A percentile compares a stretch with the other conserved stretches of the same genome.
phyloP scores from a whole-genome alignment of 1,140 invertebrate genomes.

The Brachionus rotundiformis region DNA sequence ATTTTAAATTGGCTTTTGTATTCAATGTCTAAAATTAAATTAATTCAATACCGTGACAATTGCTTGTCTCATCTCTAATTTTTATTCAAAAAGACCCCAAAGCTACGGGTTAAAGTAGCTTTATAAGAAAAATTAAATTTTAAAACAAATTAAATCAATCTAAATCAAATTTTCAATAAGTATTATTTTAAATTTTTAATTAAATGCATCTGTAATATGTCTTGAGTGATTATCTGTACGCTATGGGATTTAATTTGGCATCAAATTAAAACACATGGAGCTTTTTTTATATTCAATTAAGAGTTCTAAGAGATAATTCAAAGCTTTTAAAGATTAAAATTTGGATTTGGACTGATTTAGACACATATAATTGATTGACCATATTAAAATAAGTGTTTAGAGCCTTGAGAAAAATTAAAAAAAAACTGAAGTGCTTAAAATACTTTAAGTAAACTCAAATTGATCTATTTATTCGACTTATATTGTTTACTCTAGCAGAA shows the following conservation, averaged over 20 bases:
- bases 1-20: background rate
- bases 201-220: background rate
- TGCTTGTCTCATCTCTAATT: background rate
- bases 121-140: background rate
- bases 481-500: background rate
- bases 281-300: background rate
- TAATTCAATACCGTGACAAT: slow-evolving; percentile 3
- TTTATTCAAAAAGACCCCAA: background rate
- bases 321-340: background rate
- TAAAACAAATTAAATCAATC: background rate
- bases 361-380: background rate
- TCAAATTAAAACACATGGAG: background rate
- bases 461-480: background rate
- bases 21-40: background rate
- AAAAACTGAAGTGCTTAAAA: background rate
- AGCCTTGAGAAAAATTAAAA: background rate
- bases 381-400: background rate
- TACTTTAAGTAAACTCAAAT: background rate
- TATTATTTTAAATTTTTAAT: background rate
- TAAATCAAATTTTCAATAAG: background rate
- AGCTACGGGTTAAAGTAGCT: background rate
- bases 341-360: too few species aligned
- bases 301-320: background rate
- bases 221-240: background rate
- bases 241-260: background rate